Evolutionary conservation across 2,113 vertebrate species (phyloP), one percentile per base, ranked within the genome.

Genomic region (Pygoscelis adeliae): DNA sequence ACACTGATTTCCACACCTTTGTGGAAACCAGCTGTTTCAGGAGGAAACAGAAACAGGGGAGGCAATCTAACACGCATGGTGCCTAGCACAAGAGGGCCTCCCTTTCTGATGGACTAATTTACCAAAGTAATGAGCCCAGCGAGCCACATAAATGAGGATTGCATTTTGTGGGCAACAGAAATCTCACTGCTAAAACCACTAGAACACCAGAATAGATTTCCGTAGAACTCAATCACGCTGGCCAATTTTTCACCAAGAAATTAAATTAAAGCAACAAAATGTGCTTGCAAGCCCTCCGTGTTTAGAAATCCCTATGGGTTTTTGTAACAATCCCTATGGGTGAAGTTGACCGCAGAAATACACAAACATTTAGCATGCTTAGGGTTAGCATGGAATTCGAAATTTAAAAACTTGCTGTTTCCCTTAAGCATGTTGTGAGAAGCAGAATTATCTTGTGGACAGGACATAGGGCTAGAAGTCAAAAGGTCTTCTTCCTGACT

Each of bases 221-320:
- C 63, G 55, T 0, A 44, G 61, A 95, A 79, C 34, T 62, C 44
- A 38, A 15, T 47, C 38, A n/a, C 3, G 4, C 42, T 50, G 67
- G 59, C 46, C 32, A 81, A 36, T 44, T 84, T 82, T 76, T 89
- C 73, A 74, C 36, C 30, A 55, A 55, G 69, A 87, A 87, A 87
- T 95, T 71, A 69, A 95, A 63, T 82, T 84, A 66, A 89, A 83
- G 76, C 67, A 93, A 86, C 10, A 53, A 92, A 90, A 86, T 6
- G 32, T 61, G 34, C 46, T 88, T 77, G 40, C 61, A 61, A 90
- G n/a, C 36, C 40, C 12, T 42, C 62, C 3, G 20, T 32, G 32
- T 53, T 90, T 83, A 76, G 65, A 87, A 87, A 79, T 59, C 47
- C 73, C 59, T 34, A 20, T 10, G 34, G 32, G 27, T 15, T 66